Percentiles rank a stretch among this genome's conserved stretches.
Evolutionary conservation across 2,888 invertebrate species (phyloP).

Genomic region (Ellobium chinense): DNA sequence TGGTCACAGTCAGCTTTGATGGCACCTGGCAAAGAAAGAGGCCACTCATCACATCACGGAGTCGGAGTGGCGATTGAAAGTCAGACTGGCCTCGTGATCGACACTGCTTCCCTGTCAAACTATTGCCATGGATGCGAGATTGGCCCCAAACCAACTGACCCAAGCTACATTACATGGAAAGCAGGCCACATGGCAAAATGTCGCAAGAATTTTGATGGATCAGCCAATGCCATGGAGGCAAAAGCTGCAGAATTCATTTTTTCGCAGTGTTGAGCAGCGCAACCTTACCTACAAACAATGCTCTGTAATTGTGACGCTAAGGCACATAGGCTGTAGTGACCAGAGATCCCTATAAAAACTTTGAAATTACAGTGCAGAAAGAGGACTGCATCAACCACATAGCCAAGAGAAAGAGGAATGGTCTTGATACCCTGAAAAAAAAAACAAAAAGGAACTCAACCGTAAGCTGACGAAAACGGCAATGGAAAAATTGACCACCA

Average conservation of each 20-base stretch:
- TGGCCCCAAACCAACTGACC: background rate
- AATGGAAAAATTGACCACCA: too few relatives aligned
- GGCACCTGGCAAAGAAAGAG: background rate
- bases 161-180: background rate
- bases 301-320: background rate
- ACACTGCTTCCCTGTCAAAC: background rate
- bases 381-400: background rate
- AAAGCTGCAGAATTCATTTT: background rate
- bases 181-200: background rate
- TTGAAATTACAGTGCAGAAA: background rate
- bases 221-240: background rate
- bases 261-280: background rate
- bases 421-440: background rate
- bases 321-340: background rate
- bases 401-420: background rate
- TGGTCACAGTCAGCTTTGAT: background rate
- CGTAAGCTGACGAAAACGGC: background rate
- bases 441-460: background rate
- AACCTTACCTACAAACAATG: background rate
- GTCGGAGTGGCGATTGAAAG: background rate
- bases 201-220: background rate
- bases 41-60: background rate
- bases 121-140: background rate
- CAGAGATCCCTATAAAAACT: background rate
- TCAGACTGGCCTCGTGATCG: background rate